These are phyloP conservation scores for Lithophane ornitopus DNA, from an alignment of 2,888 invertebrate genomes.

Conservation along the genomic window DNA sequence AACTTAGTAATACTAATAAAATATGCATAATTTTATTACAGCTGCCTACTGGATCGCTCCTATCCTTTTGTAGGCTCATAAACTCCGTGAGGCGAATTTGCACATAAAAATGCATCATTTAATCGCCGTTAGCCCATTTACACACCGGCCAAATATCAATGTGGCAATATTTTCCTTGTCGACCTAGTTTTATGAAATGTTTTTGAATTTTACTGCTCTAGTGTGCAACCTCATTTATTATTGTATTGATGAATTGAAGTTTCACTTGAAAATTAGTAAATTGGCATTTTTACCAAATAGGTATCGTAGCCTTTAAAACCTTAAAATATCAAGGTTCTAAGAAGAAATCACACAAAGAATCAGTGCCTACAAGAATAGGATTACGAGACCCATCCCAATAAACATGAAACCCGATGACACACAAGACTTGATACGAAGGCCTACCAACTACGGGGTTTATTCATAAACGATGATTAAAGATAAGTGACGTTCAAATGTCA, in stretches of 20 bases:
- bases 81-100: conserved; percentile 20
- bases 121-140: conserved; percentile 46
- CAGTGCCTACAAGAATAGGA: background rate
- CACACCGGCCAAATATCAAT: conserved; percentile 39
- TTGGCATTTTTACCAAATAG: background rate
- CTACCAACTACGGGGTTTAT: too few relatives aligned
- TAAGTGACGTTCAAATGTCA: too few relatives aligned
- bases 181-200: conserved; percentile 44
- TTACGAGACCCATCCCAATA: too few relatives aligned
- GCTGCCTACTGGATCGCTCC: background rate
- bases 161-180: conserved; percentile 21
- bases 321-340: background rate
- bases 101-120: conserved; percentile 54
- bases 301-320: background rate
- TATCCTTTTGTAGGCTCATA: conserved; percentile 18
- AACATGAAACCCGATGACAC: too few relatives aligned
- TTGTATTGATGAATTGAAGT: background rate
- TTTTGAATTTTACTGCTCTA: background rate
- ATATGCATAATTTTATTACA: conserved; percentile 13
- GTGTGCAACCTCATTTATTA: background rate
- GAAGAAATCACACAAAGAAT: background rate
- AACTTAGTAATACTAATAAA: background rate
- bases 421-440: too few relatives aligned
- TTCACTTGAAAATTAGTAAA: background rate
- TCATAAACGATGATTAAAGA: too few relatives aligned